These are phyloP conservation scores for Carposina sasakii DNA, from an alignment of 1,140 invertebrate genomes.

Conservation along the genomic window DNA sequence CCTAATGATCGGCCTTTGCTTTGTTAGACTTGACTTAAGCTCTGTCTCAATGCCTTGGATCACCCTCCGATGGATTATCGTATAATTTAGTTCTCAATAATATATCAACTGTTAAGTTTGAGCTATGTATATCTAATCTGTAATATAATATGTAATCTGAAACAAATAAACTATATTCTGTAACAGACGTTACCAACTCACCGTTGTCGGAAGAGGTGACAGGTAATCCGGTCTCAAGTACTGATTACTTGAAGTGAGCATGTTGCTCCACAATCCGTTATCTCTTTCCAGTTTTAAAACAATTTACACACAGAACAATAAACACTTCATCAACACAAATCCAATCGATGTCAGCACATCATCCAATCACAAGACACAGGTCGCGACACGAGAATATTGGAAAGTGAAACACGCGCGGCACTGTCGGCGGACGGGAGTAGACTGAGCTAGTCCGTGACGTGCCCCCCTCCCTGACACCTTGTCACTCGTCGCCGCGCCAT, in stretches of 20 bases:
- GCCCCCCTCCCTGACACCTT: constrained; percentile 54
- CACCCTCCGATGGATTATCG: too few species aligned
- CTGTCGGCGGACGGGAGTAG: constrained; percentile 32
- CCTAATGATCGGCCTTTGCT: too few species aligned
- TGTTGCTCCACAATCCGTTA: constrained; percentile 69
- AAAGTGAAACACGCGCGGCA: constrained; percentile 26
- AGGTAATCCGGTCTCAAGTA: constrained; percentile 94
- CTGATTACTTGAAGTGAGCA: constrained; percentile 91
- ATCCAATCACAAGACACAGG: constrained; percentile 45
- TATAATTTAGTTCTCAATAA: too few species aligned
- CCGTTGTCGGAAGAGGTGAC: constrained; percentile 90
- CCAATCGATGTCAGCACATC: constrained; percentile 55
- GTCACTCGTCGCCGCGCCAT: constrained; percentile 67
- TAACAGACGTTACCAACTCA: constrained; percentile 69
- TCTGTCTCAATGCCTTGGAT: too few species aligned
- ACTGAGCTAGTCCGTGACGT: constrained; percentile 40
- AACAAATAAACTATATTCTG: too few species aligned
- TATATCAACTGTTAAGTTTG: too few species aligned
- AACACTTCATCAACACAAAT: constrained; percentile 53
- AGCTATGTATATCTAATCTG: too few species aligned
- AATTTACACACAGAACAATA: constrained; percentile 35
- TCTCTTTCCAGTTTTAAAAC: constrained; percentile 62
- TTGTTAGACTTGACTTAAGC: too few species aligned
- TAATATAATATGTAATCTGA: too few species aligned
- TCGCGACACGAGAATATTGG: constrained; percentile 16